Percentiles rank a stretch among this genome's conserved stretches.
These are phyloP conservation scores for Drosophila serrata DNA, from an alignment of 1,140 invertebrate species.

Conservation along the genomic window DNA sequence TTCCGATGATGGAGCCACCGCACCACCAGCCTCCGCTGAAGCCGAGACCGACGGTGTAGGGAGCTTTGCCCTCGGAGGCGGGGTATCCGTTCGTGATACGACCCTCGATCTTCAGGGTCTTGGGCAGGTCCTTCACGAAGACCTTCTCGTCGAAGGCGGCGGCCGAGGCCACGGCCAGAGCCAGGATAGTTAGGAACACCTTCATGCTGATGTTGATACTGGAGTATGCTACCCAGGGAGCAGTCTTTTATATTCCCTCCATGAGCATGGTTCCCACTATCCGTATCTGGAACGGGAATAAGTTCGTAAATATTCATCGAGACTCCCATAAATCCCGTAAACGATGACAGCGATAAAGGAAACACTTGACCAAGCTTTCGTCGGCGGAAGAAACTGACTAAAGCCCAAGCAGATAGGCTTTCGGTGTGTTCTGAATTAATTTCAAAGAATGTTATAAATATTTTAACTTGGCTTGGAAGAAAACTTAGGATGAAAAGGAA, in stretches of 20 bases:
- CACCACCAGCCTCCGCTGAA: slow-evolving; percentile 69
- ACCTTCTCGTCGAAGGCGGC: slow-evolving; percentile 37
- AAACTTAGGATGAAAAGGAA: background rate
- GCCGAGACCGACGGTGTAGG: slow-evolving; percentile 85
- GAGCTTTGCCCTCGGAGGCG: slow-evolving; percentile 85
- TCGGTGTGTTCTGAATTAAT: background rate
- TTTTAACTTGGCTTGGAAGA: background rate
- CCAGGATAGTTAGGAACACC: slow-evolving; percentile 44
- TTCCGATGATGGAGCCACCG: slow-evolving; percentile 86
- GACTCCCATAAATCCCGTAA: slow-evolving; percentile 22
- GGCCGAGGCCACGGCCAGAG: slow-evolving; percentile 42
- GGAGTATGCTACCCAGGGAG: slow-evolving; percentile 20
- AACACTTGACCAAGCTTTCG: background rate
- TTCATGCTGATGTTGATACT: slow-evolving; percentile 54
- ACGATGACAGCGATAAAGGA: slow-evolving; percentile 22
- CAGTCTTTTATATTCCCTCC: slow-evolving; percentile 22
- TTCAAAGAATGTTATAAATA: no score
- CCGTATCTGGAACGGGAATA: slow-evolving; percentile 3
- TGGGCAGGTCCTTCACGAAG: slow-evolving; percentile 44
- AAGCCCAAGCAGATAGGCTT: no score
- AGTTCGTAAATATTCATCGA: slow-evolving; percentile 33
- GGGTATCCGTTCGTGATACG: slow-evolving; percentile 73
- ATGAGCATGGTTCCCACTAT: background rate
- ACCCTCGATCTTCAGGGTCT: slow-evolving; percentile 55
- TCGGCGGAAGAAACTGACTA: background rate